Percentiles rank a stretch among this genome's conserved stretches.
phyloP scores from a whole-genome alignment of 2,113 vertebrate species.

The Pontoporia blainvillei region DNA sequence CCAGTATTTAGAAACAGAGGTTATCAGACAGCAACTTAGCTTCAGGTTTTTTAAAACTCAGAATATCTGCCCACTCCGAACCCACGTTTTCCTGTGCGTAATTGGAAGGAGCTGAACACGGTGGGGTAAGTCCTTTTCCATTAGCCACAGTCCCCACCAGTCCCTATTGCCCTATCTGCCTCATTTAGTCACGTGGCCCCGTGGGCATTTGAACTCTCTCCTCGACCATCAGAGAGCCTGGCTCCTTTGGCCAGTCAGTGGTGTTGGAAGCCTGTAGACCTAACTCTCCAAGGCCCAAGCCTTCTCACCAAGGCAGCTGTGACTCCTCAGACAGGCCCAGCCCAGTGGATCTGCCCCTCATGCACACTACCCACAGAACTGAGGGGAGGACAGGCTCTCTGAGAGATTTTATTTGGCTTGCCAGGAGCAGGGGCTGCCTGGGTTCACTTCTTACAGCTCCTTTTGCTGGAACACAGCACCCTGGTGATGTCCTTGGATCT shows the following conservation, averaged over 20 bases:
- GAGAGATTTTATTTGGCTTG: rapidly evolving
- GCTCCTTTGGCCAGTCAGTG: rapidly evolving
- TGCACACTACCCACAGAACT: background rate
- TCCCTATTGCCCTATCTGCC: background rate
- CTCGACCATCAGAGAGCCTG: background rate
- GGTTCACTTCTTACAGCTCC: too few relatives aligned
- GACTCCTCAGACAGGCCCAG: background rate
- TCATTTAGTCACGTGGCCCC: background rate
- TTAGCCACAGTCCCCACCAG: background rate
- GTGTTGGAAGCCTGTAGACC: background rate
- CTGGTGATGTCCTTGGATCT: background rate
- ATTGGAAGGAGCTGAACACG: background rate
- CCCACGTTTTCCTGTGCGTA: background rate
- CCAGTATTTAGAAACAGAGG: background rate
- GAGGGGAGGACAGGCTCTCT: too few relatives aligned
- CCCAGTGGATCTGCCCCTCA: background rate
- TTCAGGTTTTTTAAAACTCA: background rate
- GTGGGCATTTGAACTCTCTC: background rate
- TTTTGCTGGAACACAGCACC: background rate
- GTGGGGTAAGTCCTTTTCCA: rapidly evolving
- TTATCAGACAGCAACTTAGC: background rate
- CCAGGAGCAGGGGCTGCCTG: background rate
- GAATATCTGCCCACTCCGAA: background rate
- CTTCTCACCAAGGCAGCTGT: background rate
- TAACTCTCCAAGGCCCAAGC: too few relatives aligned